These are phyloP conservation scores for Crepidodera aurea DNA, from an alignment of 2,888 invertebrate species.

Conservation along the genomic window DNA sequence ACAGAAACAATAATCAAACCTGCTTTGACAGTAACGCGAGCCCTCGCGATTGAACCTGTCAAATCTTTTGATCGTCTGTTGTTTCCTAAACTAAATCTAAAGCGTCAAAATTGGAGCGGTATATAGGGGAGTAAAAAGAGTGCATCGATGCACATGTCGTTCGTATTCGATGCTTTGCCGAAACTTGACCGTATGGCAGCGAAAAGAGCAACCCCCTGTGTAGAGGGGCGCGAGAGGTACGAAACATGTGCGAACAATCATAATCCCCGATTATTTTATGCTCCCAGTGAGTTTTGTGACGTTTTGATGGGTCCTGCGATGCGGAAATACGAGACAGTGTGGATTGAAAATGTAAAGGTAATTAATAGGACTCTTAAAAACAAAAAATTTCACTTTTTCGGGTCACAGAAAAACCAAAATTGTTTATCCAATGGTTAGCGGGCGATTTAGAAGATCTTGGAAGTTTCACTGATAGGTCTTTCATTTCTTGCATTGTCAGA, in stretches of 20 bases:
- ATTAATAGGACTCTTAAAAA: too few species aligned
- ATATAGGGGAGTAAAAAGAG: not conserved
- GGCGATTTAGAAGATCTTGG: too few species aligned
- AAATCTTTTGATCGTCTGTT: conserved; percentile 5
- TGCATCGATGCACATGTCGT: conserved; percentile 40
- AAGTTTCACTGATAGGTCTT: too few species aligned
- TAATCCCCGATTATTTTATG: conserved; percentile 52
- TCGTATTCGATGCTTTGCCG: conserved; percentile 31
- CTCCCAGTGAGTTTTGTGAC: not conserved
- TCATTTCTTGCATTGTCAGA: too few species aligned
- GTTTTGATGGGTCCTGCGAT: not conserved
- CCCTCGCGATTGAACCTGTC: conserved; percentile 22
- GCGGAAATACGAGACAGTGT: not conserved
- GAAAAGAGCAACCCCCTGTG: conserved; percentile 54
- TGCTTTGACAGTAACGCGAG: conserved; percentile 19
- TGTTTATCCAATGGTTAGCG: too few species aligned
- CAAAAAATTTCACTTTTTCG: too few species aligned
- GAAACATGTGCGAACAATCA: conserved; percentile 60
- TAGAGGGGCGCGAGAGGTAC: not conserved
- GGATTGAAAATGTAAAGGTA: not conserved
- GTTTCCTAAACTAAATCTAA: not conserved
- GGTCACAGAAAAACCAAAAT: too few species aligned
- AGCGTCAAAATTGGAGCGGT: not conserved
- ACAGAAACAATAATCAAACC: not conserved
- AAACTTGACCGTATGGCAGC: conserved; percentile 60